These are phyloP conservation scores for Latheticus oryzae DNA, from an alignment of 2,888 invertebrate genomes.

Conservation along the genomic window DNA sequence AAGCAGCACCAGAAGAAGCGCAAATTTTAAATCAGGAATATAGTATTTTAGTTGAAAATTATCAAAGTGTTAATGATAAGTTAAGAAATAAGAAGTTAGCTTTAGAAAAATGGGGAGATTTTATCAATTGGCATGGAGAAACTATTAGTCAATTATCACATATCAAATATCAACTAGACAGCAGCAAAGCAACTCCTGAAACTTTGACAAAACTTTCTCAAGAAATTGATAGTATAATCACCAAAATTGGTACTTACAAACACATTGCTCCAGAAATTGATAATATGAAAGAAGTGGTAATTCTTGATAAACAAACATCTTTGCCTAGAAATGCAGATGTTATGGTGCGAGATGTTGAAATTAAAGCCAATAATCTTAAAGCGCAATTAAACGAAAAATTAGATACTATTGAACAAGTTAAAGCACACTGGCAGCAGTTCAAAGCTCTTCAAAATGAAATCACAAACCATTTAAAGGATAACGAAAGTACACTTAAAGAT, in stretches of 20 bases:
- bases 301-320: constrained; percentile 78
- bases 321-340: constrained; percentile 79
- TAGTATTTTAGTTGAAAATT: constrained; percentile 79
- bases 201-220: constrained; percentile 77
- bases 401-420: constrained; percentile 76
- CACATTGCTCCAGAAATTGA: constrained; percentile 76
- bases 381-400: constrained; percentile 76
- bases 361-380: constrained; percentile 75
- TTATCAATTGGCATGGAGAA: constrained; percentile 85
- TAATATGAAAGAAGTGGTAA: constrained; percentile 74
- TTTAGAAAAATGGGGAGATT: constrained; percentile 85
- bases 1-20: constrained; percentile 80
- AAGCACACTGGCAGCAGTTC: constrained; percentile 83
- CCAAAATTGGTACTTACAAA: constrained; percentile 79
- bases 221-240: constrained; percentile 77
- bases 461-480: constrained; percentile 72
- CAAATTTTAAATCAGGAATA: constrained; percentile 80
- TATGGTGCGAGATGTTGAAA: constrained; percentile 79
- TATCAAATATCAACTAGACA: constrained; percentile 83
- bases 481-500: constrained; percentile 70
- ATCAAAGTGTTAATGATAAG: constrained; percentile 80
- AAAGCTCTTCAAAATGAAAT: constrained; percentile 77
- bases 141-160: constrained; percentile 83
- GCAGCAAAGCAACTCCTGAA: constrained; percentile 77
- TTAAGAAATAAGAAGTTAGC: constrained; percentile 79